Conservation (phyloP, 2,797 vertebrate species). For the Morus bassanus region DNA sequence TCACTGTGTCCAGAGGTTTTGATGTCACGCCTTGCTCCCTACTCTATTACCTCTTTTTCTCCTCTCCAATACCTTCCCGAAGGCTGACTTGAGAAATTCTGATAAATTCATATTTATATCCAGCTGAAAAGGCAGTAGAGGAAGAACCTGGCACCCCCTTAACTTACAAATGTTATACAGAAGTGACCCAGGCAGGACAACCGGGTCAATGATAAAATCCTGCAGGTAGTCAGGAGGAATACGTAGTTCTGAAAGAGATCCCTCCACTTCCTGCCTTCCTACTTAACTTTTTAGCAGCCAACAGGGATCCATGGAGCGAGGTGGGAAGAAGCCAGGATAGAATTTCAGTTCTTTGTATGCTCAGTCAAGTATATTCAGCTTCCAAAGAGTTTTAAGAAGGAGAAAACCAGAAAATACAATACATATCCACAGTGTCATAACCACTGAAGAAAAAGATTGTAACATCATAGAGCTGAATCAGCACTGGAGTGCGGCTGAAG, state of each 20-base stretch:
- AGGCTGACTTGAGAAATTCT: neutral
- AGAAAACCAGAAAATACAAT: neutral
- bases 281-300: neutral
- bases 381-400: neutral
- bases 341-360: neutral
- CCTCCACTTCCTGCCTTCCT: neutral
- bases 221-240: neutral
- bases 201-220: neutral
- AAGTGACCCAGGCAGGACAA: neutral
- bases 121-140: neutral
- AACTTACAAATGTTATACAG: neutral
- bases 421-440: neutral
- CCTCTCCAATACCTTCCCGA: neutral
- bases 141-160: neutral
- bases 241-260: neutral
- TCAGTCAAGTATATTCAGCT: neutral
- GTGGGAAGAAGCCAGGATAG: neutral
- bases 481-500: neutral
- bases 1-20: neutral
- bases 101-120: neutral
- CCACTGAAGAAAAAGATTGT: neutral
- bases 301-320: neutral
- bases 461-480: neutral
- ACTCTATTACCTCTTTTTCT: neutral
- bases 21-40: neutral